Base-by-base conservation (phyloP, 2,113 vertebrate species). In the Cyanoramphus novaezelandiae region DNA sequence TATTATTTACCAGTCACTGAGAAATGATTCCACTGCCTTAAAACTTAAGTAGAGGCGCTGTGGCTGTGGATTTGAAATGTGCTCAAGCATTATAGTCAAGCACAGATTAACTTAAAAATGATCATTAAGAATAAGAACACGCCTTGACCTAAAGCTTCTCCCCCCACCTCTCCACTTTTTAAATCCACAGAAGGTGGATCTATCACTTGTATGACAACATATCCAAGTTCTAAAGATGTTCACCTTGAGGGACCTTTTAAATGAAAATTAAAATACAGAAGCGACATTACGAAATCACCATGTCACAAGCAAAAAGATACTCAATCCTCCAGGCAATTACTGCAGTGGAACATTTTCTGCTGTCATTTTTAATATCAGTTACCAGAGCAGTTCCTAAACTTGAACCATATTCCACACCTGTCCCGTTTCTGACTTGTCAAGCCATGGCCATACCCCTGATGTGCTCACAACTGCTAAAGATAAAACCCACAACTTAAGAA, bases 141-240 rank as follows among this genome's bases (percentile, higher is more conserved):
- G 19, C 5, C 13, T 70, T 43, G 16, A 43, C 43, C 18, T 55
- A 35, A 47, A 47, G 29, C 6, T 20, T 3, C 37, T 60, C n/a
- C 1, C 1, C 5, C 10, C 13, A 2, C 1, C 4, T 6, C 39
- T 50, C 46, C 31, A 37, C 33, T 49, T 47, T 28, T 62, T 41
- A 6, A 82, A 47, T 50, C 29, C 43, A 80, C 24, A 46, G 25
- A 50, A 72, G 16, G 20, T 13, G 31, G 31, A 74, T 74, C 2
- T 4, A 60, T 50, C 74, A 43, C 21, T 63, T 91, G 19, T 46
- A n/a, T 17, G 17, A 78, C 50, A 74, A 79, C 12, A 52, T 23
- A 52, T 1, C 70, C 18, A 63, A 82, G 75, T 49, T 53, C 55
- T 43, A 64, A 76, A 88, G 33, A 82, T 28, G 46, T 7, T 47